These are phyloP conservation scores for Eilema caniola DNA, from an alignment of 2,888 invertebrate species.

Conservation along the genomic window DNA sequence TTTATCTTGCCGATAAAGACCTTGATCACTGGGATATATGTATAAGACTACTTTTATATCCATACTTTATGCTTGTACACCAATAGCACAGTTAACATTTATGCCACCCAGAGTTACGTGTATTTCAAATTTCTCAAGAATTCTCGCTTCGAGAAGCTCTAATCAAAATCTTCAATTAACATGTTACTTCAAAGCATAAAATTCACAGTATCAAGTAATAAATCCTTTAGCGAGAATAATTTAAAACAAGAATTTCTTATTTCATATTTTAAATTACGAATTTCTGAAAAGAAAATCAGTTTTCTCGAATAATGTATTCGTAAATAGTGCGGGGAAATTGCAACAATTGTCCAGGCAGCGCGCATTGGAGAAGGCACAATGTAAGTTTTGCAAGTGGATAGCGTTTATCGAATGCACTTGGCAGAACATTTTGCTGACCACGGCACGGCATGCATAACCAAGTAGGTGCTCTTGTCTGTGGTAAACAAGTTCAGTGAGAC, in stretches of 20 bases:
- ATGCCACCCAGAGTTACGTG: neutral
- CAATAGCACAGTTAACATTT: too few species aligned
- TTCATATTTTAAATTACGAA: neutral
- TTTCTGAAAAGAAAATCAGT: neutral
- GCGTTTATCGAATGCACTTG: constrained; percentile 67
- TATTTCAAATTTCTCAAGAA: neutral
- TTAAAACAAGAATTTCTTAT: neutral
- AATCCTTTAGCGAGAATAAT: neutral
- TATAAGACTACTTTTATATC: neutral
- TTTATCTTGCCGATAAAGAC: too few species aligned
- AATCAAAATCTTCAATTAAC: neutral
- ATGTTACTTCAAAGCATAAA: neutral
- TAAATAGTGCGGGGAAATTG: constrained; percentile 29
- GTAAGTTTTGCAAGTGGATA: constrained; percentile 65
- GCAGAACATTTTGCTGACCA: constrained; percentile 71
- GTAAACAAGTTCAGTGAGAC: constrained; percentile 69
- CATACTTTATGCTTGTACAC: neutral
- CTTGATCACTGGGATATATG: too few species aligned
- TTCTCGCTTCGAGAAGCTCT: neutral
- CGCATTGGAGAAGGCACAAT: constrained; percentile 50
- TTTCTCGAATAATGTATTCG: neutral
- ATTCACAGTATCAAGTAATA: neutral
- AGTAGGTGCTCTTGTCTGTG: constrained; percentile 59
- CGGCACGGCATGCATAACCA: constrained; percentile 70
- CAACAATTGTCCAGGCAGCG: constrained; percentile 15